Conservation (phyloP, 2,113 vertebrate species). For the Nyctibius bracteatus region DNA sequence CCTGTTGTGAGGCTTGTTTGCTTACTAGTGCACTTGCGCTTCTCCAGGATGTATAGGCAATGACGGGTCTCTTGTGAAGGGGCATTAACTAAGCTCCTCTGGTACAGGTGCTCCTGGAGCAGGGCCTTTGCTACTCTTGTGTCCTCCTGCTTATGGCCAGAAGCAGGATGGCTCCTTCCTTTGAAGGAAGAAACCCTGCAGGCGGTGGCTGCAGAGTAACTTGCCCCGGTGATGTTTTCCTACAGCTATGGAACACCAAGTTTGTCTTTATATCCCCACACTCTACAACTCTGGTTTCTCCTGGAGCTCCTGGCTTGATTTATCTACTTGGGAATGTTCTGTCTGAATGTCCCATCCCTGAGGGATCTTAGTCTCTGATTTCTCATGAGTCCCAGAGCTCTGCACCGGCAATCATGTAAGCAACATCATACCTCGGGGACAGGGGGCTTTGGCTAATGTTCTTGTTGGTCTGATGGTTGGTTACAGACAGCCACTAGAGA, state of each 20-base stretch:
- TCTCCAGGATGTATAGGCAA: background rate
- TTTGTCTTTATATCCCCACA: background rate
- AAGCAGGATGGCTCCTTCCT: background rate
- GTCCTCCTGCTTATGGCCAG: background rate
- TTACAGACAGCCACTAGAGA: background rate
- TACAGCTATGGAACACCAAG: background rate
- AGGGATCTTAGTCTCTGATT: background rate
- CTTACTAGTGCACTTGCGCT: background rate
- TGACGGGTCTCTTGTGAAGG: background rate
- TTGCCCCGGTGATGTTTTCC: background rate
- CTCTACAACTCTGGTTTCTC: accelerated
- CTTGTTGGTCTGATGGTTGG: background rate
- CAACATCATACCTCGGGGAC: background rate
- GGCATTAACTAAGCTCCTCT: background rate
- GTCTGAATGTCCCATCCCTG: background rate
- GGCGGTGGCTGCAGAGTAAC: background rate
- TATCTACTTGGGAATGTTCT: background rate
- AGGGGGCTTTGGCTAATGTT: background rate
- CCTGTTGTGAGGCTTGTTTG: background rate
- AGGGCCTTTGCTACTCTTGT: background rate
- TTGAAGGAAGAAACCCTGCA: background rate
- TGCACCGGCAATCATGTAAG: background rate
- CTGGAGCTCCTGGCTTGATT: background rate
- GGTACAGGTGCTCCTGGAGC: background rate
- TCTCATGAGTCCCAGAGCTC: background rate